Evolutionary conservation across 2,888 invertebrate species (phyloP).

Genomic region (Hydroisotoma schaefferi): DNA sequence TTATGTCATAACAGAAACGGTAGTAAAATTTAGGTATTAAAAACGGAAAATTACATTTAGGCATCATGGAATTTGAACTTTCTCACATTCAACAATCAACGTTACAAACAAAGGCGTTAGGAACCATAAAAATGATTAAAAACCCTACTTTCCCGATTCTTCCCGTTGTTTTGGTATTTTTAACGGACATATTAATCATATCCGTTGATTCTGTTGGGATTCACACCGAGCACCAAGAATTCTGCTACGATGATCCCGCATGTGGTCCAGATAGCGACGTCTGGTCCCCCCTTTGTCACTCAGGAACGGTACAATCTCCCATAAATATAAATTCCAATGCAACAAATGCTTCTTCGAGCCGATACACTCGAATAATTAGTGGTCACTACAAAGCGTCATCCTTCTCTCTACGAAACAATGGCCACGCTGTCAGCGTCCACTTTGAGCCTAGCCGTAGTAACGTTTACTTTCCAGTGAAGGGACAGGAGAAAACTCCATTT

Average conservation of each 20-base stretch:
- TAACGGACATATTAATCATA: too few species aligned
- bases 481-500: too few species aligned
- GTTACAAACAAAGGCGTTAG: too few species aligned
- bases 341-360: not conserved
- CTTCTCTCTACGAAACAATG: not conserved
- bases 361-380: not conserved
- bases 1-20: too few species aligned
- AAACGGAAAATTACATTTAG: too few species aligned
- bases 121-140: too few species aligned
- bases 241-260: conserved; percentile 20
- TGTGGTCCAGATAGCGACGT: conserved; percentile 47
- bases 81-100: too few species aligned
- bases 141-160: too few species aligned
- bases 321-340: conserved; percentile 53
- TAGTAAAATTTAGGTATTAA: too few species aligned
- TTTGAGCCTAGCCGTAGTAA: not conserved
- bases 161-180: too few species aligned
- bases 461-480: not conserved
- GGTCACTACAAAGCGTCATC: too few species aligned
- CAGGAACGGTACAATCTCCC: conserved; percentile 69
- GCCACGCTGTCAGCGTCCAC: not conserved
- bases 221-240: not conserved
- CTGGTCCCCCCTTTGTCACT: conserved; percentile 65
- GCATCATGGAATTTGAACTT: too few species aligned
- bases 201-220: not conserved